Evolutionary conservation across 2,797 vertebrate species (phyloP), one percentile per base, ranked within the genome.

Genomic region (Distichodus sexfasciatus): DNA sequence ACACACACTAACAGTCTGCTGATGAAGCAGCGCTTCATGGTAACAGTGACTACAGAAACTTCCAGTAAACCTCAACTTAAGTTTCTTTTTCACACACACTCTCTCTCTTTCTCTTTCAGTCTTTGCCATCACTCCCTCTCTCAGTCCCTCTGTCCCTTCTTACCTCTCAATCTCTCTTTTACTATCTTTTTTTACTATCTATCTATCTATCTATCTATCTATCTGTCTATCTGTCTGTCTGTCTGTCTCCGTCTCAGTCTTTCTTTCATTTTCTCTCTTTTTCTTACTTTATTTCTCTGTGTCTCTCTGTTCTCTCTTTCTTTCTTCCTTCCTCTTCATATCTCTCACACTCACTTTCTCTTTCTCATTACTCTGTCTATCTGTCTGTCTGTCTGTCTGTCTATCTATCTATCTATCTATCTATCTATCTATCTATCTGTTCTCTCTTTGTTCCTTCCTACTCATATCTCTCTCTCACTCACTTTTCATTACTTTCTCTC

Each of bases 1-100:
- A 61, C 19, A 21, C 33, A 68, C 58, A 23, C n/a, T 26, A 61
- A 29, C 50, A 74, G 76, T 71, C 41, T 11, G 31, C 54, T 65
- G 58, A 70, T 51, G 40, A 46, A 63, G 58, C 62, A 29, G 24
- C 23, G n/a, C 7, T n/a, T 14, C 24, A 14, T 10, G 8, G 47
- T 17, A 24, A 47, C 11, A 38, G 47, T 23, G 43, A 23, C 40
- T 26, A 9, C 11, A 8, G 11, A 21, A n/a, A 51, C 36, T 43
- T 43, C 46, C 28, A 40, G 12, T 21, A 5, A 51, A 41, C 41
- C 33, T 6, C 35, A 3, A n/a, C 38, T 21, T 38, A 50, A 46
- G 12, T n/a, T 8, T 6, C n/a, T 29, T 47, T 21, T 33, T 62
- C 41, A 23, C 47, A 35, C 44, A 17, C 7, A 10, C 7, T 4